Evolutionary conservation across 2,888 invertebrate species (phyloP).

Genomic region (Pogonocherus hispidulus): DNA sequence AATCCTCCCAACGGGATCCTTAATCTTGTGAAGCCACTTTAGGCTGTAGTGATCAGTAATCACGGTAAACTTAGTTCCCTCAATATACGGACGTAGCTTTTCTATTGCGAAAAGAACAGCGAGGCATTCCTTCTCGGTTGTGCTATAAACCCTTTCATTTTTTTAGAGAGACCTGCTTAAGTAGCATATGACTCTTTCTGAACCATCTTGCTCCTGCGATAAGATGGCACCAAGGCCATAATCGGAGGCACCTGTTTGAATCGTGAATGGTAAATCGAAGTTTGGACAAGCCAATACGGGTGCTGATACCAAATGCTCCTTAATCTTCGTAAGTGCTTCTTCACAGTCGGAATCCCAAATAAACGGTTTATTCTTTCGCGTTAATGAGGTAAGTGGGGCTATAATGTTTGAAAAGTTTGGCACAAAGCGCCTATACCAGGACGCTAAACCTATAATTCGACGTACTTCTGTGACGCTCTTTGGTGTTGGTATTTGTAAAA

Average conservation of each 20-base stretch:
- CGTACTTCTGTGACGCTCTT: slow-evolving; percentile 39
- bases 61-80: slow-evolving; percentile 39
- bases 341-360: slow-evolving; percentile 39
- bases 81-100: slow-evolving; percentile 41
- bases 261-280: slow-evolving; percentile 33
- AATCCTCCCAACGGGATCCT: slow-evolving; percentile 38
- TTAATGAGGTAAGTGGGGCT: slow-evolving; percentile 28
- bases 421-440: slow-evolving; percentile 47
- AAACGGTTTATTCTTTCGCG: slow-evolving; percentile 35
- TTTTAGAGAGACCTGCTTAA: slow-evolving; percentile 34
- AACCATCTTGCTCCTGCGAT: neutral
- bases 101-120: slow-evolving; percentile 42
- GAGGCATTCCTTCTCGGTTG: slow-evolving; percentile 43
- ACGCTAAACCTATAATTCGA: slow-evolving; percentile 40
- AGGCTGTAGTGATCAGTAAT: slow-evolving; percentile 40
- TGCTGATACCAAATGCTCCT: slow-evolving; percentile 19
- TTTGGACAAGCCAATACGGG: slow-evolving; percentile 41
- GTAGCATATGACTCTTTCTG: slow-evolving; percentile 30
- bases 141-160: slow-evolving; percentile 41
- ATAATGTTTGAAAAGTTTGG: slow-evolving; percentile 35
- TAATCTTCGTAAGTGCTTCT: slow-evolving; percentile 32
- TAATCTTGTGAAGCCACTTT: slow-evolving; percentile 28
- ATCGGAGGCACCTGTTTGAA: slow-evolving; percentile 3
- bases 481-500: slow-evolving; percentile 42
- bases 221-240: neutral